Evolutionary conservation across 2,113 vertebrate species (phyloP), one percentile per base, ranked within the genome.

Genomic region (Rhipidura dahli): DNA sequence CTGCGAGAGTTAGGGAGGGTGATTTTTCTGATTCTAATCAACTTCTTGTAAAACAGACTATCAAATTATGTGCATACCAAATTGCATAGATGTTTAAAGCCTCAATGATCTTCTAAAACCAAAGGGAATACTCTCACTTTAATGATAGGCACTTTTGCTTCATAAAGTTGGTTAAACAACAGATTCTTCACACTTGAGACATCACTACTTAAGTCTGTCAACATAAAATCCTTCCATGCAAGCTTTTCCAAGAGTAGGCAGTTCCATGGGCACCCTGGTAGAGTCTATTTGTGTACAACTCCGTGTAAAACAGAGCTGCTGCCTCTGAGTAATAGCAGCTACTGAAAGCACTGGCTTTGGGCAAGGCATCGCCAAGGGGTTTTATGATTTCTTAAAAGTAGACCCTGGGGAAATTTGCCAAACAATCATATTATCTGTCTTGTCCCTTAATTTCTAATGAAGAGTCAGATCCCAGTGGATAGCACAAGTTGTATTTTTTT

Each of bases 161-260:
- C 97, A 73, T 84, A 27, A 90, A 88, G 57, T 94, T 93, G 68
- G 92, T 95, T 96, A 96, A 93, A 95, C 93, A 95, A 96, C 88
- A 96, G 96, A 96, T 97, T 97, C 97, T 97, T 95, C 95, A 96
- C 91, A 95, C 83, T 70, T 95, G 81, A 95, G 69, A 86, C 89
- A 96, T 97, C 97, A 91, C 93, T 95, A 65, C 76, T 87, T 95
- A 93, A 94, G 94, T 83, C 83, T 89, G 95, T 94, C 96, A 97
- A 93, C 94, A 93, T 66, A 95, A 97, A 97, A 96, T 96, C 83
- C 89, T 97, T 87, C 89, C 84, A 66, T 94, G 79, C 94, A 97
- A 97, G 94, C 89, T 96, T 92, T 97, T 97, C 94, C 86, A 87
- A 94, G 91, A 96, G 90, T 68, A 96, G 96, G 95, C 96, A 87